These are phyloP conservation scores for Cyanoderma ruficeps DNA, from an alignment of 2,113 vertebrate genomes.

Conservation along the genomic window DNA sequence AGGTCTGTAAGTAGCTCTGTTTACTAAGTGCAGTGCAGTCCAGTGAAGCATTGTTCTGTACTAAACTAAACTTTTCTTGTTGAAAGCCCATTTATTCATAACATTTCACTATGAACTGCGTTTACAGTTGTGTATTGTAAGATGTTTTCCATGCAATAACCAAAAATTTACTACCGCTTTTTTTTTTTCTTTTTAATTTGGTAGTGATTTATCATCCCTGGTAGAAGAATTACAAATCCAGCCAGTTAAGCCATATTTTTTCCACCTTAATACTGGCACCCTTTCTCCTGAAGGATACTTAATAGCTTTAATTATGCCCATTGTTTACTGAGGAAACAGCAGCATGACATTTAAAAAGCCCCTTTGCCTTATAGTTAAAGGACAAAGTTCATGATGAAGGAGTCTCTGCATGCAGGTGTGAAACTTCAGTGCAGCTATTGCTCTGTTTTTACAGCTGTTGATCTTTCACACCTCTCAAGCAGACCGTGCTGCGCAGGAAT, in stretches of 20 bases:
- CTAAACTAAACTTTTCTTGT: conserved; percentile 51
- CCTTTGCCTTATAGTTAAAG: neutral
- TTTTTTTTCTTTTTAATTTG: neutral
- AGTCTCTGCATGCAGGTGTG: conserved; percentile 12
- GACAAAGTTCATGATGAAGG: conserved; percentile 37
- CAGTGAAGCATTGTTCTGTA: neutral
- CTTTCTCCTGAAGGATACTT: neutral
- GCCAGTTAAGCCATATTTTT: conserved; percentile 17
- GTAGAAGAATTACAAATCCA: conserved; percentile 24
- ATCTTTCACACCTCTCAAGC: conserved; percentile 28
- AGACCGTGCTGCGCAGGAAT: neutral
- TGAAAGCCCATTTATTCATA: conserved; percentile 45
- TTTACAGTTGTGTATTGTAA: conserved; percentile 41
- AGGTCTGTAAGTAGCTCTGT: neutral
- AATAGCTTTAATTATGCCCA: conserved; percentile 52
- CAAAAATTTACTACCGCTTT: conserved; percentile 28
- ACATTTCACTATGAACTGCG: conserved; percentile 26
- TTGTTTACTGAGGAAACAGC: conserved; percentile 67
- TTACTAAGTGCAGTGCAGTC: neutral
- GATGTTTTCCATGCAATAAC: conserved; percentile 47
- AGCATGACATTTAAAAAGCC: conserved; percentile 23
- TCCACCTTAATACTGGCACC: neutral
- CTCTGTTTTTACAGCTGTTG: conserved; percentile 68
- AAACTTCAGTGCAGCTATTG: neutral
- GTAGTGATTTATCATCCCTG: conserved; percentile 6